A percentile compares a stretch with the other conserved stretches of the same genome.
Conservation (phyloP, 1,140 invertebrate genomes). For the Leptinotarsa undecemlineata region DNA sequence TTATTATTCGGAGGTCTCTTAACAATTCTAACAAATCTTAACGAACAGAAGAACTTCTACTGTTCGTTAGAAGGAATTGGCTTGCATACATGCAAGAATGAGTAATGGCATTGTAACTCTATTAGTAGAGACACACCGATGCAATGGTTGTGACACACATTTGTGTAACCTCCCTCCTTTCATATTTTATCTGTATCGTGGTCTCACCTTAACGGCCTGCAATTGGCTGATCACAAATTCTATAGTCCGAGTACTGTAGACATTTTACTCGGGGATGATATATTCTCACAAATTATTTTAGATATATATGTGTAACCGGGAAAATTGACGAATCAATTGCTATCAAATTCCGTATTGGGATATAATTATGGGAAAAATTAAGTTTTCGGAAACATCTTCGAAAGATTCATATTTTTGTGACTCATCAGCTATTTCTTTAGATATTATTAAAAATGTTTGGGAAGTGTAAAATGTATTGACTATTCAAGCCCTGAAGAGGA, state of each 20-base stretch:
- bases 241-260: constrained; percentile 18
- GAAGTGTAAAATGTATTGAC: constrained; percentile 15
- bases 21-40: no score
- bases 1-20: no score
- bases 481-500: background rate
- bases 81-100: background rate
- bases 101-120: background rate
- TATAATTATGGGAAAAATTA: constrained; percentile 24
- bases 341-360: constrained; percentile 22
- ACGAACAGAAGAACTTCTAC: no score
- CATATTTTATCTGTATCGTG: background rate
- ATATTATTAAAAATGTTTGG: constrained; percentile 11
- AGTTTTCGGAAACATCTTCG: background rate
- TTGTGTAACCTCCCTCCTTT: constrained; percentile 1
- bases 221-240: constrained; percentile 17
- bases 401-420: background rate
- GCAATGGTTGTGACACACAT: constrained; percentile 4
- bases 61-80: no score
- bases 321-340: constrained; percentile 11
- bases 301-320: no score
- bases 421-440: background rate
- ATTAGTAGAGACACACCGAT: background rate
- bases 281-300: constrained; percentile 22
- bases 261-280: constrained; percentile 21
- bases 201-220: constrained; percentile 14